These are phyloP conservation scores for Telmatherina bonti DNA, from an alignment of 2,797 vertebrate genomes.

Conservation along the genomic window DNA sequence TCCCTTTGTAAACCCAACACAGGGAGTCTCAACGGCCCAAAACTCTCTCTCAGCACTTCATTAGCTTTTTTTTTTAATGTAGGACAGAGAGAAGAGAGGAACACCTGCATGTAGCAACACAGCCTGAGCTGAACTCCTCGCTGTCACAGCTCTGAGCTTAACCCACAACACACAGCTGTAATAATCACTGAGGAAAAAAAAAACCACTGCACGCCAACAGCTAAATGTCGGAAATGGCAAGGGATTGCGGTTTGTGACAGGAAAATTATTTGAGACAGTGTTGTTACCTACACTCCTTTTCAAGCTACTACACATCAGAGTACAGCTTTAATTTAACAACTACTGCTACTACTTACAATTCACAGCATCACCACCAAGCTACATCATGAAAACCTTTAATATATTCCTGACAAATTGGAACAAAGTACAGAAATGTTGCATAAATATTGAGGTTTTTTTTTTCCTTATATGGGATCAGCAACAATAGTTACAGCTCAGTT, in stretches of 20 bases:
- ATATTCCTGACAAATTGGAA: neutral
- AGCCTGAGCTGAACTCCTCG: conserved; percentile 39
- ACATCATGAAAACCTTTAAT: neutral
- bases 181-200: conserved; percentile 19
- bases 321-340: neutral
- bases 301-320: conserved; percentile 7
- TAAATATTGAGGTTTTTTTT: neutral
- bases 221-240: conserved; percentile 22
- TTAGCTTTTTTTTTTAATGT: conserved; percentile 38
- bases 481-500: neutral
- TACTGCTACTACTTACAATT: neutral
- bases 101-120: conserved; percentile 51
- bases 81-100: conserved; percentile 38
- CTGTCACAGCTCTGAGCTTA: conserved; percentile 23
- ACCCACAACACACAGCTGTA: conserved; percentile 4
- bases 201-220: conserved; percentile 2
- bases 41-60: conserved; percentile 57
- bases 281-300: conserved; percentile 17
- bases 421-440: neutral
- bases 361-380: neutral
- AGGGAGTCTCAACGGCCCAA: conserved; percentile 37
- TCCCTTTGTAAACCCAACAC: conserved; percentile 45
- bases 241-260: conserved; percentile 12
- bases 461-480: neutral
- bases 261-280: conserved; percentile 31